Percentiles rank a stretch among this genome's conserved stretches.
phyloP scores from a whole-genome alignment of 1,140 invertebrate species.

The Acromyrmex charruanus region DNA sequence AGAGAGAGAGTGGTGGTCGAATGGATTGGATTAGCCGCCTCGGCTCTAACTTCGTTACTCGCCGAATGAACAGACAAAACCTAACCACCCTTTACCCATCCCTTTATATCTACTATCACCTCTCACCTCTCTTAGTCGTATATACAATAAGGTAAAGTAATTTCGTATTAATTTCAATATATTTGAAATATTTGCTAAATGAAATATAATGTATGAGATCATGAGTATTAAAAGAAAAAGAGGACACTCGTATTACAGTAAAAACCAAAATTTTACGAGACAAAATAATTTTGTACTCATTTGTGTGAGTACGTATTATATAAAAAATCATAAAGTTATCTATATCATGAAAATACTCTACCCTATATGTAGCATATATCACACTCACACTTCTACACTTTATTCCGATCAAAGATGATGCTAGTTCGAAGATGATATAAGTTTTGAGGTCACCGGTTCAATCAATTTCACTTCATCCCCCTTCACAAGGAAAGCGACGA shows the following conservation, averaged over 20 bases:
- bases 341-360: background rate
- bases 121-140: slow-evolving; percentile 25
- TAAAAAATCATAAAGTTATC: slow-evolving; percentile 25
- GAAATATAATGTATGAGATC: background rate
- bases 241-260: background rate
- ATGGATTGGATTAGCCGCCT: slow-evolving; percentile 77
- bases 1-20: slow-evolving; percentile 49
- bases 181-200: slow-evolving; percentile 3
- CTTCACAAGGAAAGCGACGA: slow-evolving; percentile 50
- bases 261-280: background rate
- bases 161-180: slow-evolving; percentile 10
- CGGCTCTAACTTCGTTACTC: slow-evolving; percentile 76
- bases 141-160: slow-evolving; percentile 36
- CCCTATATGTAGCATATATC: background rate
- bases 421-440: slow-evolving; percentile 46
- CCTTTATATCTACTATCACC: slow-evolving; percentile 32
- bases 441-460: slow-evolving; percentile 63
- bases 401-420: slow-evolving; percentile 72
- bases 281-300: background rate
- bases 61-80: slow-evolving; percentile 76
- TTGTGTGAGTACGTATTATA: background rate
- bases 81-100: slow-evolving; percentile 37
- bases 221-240: background rate
- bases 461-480: slow-evolving; percentile 76
- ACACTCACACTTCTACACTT: slow-evolving; percentile 41